A percentile compares a stretch with the other conserved stretches of the same genome.
These are phyloP conservation scores for Coregonus ussuriensis DNA, from an alignment of 2,797 vertebrate species.

Conservation along the genomic window DNA sequence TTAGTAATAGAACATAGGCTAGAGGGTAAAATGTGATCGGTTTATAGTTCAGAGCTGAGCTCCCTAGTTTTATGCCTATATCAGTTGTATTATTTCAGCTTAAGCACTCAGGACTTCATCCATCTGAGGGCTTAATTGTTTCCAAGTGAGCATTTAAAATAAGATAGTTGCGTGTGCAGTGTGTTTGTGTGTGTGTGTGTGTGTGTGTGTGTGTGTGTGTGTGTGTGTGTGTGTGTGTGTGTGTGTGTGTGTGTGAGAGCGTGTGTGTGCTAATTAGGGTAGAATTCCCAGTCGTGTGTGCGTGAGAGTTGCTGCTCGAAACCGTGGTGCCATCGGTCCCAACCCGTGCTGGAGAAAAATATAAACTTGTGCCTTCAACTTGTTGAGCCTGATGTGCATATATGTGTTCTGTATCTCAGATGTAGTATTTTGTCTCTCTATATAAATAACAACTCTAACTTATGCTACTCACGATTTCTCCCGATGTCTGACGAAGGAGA, in stretches of 20 bases:
- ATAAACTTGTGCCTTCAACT: conserved; percentile 41
- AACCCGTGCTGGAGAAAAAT: not conserved
- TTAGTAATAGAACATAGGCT: not conserved
- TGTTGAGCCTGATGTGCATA: conserved; percentile 44
- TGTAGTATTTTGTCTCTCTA: conserved; percentile 18
- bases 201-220: no score
- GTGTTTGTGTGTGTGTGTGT: no score
- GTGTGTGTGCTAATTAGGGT: not conserved
- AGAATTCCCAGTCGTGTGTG: not conserved
- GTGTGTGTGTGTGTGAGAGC: no score
- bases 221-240: not conserved
- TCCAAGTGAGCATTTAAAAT: not conserved
- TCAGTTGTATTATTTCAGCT: not conserved
- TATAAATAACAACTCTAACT: conserved; percentile 17
- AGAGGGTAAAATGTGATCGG: not conserved
- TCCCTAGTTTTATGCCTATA: not conserved
- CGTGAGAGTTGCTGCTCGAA: not conserved
- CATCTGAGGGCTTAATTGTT: not conserved
- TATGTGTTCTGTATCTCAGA: conserved; percentile 10
- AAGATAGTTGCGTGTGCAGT: not conserved
- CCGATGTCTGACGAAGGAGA: conserved; percentile 72
- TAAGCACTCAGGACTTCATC: not conserved
- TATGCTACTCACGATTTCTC: conserved; percentile 46
- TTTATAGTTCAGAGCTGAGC: not conserved
- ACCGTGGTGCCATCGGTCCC: not conserved